Evolutionary conservation across 2,113 vertebrate genomes (phyloP), one percentile per base, ranked within the genome.

Genomic region (Pelodiscus sinensis): DNA sequence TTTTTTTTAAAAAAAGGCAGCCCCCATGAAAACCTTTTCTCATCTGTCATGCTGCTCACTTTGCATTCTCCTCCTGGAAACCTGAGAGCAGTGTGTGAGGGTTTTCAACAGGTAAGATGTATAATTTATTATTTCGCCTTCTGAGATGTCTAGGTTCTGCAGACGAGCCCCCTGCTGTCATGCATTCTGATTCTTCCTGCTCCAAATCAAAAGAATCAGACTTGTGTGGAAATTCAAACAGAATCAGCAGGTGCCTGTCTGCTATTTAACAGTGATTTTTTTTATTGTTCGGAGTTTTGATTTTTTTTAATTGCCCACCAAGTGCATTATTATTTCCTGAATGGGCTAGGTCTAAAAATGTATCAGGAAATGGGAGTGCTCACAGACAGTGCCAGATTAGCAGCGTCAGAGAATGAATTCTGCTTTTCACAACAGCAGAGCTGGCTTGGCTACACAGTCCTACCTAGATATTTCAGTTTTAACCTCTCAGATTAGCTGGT

Each of bases 31-130:
- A 3, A 18, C 35, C 11, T 9, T 11, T 14, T 65, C 62, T 18
- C 54, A 1, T 82, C 85, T 90, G 79, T 83, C 78, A 2, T 15
- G 12, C 29, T 65, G 8, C 16, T 90, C 27, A 1, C 5, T 91
- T 83, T 60, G 51, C 25, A 51, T 19, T 79, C 38, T 62, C 80
- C 85, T 87, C 60, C 62, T 79, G 86, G 50, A 86, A 22, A 7
- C 78, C 52, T 58, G 22, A 68, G 50, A 84, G 38, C 77, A 44
- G 90, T 2, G 12, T 5, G 29, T 71, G 62, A 58, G 57, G 6
- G 79, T 10, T 79, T 83, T 57, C 73, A 86, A 18, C 5, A 84
- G 60, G 52, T 31, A 85, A 92, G 87, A 92, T 86, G n/a, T 81
- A 92, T 68, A 52, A 90, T 92, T 90, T 87, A 82, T 79, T 92